Conservation (phyloP, 2,113 vertebrate species). For the Engystomops pustulosus region DNA sequence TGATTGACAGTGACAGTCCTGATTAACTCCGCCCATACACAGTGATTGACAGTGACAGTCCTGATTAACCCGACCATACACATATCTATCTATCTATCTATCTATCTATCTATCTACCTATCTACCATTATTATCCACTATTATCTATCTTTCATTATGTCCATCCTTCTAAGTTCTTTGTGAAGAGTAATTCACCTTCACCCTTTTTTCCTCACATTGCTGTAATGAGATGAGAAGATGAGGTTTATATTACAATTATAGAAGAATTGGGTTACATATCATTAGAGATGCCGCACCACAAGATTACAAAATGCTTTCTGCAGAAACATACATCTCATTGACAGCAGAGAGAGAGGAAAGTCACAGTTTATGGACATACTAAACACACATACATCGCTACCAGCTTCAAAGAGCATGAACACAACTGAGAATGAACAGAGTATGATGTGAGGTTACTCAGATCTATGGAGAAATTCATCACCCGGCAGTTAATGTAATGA, state of each 20-base stretch:
- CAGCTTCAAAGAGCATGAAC: slow-evolving; percentile 17
- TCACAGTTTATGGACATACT: slow-evolving; percentile 24
- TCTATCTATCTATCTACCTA: not conserved
- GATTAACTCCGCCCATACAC: too few relatives aligned
- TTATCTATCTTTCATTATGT: not conserved
- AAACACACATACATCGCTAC: slow-evolving; percentile 16
- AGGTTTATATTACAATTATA: slow-evolving; percentile 1
- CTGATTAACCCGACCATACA: too few relatives aligned
- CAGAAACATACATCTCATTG: slow-evolving; percentile 15
- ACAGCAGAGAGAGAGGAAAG: not conserved
- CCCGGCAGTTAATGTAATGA: slow-evolving; percentile 46
- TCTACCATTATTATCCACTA: too few relatives aligned
- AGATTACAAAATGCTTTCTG: not conserved
- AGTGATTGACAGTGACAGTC: too few relatives aligned
- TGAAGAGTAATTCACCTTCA: not conserved
- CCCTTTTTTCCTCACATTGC: not conserved
- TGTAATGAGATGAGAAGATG: not conserved
- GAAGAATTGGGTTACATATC: not conserved
- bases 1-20: too few relatives aligned
- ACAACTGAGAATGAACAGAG: slow-evolving; percentile 2
- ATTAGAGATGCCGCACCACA: not conserved
- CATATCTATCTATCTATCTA: not conserved
- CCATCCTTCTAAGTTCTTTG: not conserved
- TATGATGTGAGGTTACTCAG: slow-evolving; percentile 41
- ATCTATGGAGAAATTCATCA: slow-evolving; percentile 52